phyloP scores from a whole-genome alignment of 2,113 vertebrate species.

The Dicrurus megarhynchus region DNA sequence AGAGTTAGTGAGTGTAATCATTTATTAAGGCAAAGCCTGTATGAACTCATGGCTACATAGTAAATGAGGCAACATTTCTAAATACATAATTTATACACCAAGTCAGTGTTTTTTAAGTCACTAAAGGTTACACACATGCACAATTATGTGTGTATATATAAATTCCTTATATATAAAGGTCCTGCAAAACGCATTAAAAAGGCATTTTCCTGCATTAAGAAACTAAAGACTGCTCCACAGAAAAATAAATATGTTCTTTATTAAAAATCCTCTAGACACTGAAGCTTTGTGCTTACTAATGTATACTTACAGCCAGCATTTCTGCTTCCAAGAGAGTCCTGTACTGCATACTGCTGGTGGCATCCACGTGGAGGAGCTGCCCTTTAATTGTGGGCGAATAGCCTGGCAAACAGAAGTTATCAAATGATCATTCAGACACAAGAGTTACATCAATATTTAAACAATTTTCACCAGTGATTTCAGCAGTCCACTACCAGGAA shows the following conservation, averaged over 20 bases:
- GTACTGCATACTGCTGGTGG: conserved; percentile 98
- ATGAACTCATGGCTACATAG: background rate
- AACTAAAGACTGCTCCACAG: background rate
- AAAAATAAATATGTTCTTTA: background rate
- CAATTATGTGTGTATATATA: rapidly evolving
- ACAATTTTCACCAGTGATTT: background rate
- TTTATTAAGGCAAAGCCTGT: background rate
- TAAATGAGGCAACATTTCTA: background rate
- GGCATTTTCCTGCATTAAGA: background rate
- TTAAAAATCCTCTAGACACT: background rate
- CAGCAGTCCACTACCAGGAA: background rate
- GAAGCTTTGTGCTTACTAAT: background rate
- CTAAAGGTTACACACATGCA: background rate
- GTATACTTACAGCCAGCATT: conserved; percentile 93
- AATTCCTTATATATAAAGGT: background rate
- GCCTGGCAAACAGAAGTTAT: conserved; percentile 69
- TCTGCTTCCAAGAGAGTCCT: conserved; percentile 95
- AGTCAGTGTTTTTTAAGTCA: background rate
- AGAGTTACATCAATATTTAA: background rate
- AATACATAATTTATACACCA: background rate
- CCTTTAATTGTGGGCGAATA: conserved; percentile 97
- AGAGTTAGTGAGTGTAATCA: background rate
- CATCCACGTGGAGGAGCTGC: conserved; percentile 94
- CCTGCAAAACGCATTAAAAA: background rate
- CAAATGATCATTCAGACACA: background rate